phyloP scores from a whole-genome alignment of 2,888 invertebrate species.

The Geophilus truncorum region DNA sequence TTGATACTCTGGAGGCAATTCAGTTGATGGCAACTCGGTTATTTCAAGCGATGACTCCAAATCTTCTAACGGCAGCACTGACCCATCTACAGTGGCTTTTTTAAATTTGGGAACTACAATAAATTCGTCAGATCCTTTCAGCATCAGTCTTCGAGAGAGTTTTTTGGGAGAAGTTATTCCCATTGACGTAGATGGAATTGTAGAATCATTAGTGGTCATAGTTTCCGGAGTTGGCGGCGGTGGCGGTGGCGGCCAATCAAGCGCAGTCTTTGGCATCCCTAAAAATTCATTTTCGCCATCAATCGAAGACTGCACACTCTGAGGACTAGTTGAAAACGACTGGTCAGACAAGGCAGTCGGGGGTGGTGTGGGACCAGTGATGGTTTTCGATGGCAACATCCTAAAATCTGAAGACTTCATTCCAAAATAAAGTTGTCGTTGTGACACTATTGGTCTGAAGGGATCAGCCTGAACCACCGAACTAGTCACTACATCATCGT shows the following conservation, averaged over 20 bases:
- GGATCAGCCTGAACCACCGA: not conserved
- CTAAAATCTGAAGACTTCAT: not conserved
- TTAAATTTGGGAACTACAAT: no score
- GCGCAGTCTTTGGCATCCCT: not conserved
- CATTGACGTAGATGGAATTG: not conserved
- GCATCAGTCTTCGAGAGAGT: no score
- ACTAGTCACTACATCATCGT: no score
- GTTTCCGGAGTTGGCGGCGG: not conserved
- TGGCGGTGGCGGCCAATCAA: not conserved
- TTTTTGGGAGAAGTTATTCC: not conserved
- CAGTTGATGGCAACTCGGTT: no score
- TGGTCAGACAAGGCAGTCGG: not conserved
- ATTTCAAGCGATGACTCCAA: no score
- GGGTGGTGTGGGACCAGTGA: no score
- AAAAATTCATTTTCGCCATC: not conserved
- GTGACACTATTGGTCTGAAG: not conserved
- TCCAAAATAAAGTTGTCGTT: not conserved
- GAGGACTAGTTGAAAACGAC: not conserved
- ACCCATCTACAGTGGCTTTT: no score
- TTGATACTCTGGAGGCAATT: no score
- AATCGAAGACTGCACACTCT: not conserved
- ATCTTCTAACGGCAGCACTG: no score
- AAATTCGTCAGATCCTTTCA: no score
- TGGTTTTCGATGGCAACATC: no score
- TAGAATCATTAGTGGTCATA: no score